Conservation (phyloP, 2,113 vertebrate genomes). For the Dendropsophus ebraccatus region DNA sequence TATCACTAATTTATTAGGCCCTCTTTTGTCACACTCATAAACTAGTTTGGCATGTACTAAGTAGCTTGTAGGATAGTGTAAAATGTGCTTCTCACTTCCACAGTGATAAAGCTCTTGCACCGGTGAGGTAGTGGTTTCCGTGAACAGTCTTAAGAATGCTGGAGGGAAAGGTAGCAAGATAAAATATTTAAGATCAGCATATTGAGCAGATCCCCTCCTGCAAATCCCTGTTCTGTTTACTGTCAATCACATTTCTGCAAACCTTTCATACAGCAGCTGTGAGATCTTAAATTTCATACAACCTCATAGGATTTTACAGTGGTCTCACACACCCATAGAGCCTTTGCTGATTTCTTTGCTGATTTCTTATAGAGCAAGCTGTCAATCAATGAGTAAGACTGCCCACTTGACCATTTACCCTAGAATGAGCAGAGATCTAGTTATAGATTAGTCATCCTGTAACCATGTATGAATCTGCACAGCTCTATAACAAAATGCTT, state of each 20-base stretch:
- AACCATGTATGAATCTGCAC: too few species aligned
- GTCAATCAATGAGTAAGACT: too few species aligned
- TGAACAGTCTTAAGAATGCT: background rate
- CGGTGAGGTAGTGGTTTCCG: background rate
- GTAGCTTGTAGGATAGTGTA: conserved; percentile 21
- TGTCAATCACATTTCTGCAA: background rate
- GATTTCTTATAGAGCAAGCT: too few species aligned
- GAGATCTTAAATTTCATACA: background rate
- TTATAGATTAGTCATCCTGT: too few species aligned
- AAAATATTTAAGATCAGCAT: background rate
- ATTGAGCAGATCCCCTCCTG: background rate
- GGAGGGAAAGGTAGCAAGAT: conserved; percentile 11
- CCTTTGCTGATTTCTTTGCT: too few species aligned
- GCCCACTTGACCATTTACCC: too few species aligned
- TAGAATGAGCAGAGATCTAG: too few species aligned
- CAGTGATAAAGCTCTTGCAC: background rate
- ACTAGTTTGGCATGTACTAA: conserved; percentile 3
- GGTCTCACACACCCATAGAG: too few species aligned
- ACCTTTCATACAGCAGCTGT: background rate
- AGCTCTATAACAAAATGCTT: too few species aligned
- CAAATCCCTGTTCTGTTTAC: conserved; percentile 9
- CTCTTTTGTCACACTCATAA: conserved; percentile 51
- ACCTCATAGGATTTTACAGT: background rate
- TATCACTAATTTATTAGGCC: conserved; percentile 39
- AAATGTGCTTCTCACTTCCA: conserved; percentile 29